phyloP scores from a whole-genome alignment of 1,140 invertebrate species.

The Anoplolepis gracilipes region DNA sequence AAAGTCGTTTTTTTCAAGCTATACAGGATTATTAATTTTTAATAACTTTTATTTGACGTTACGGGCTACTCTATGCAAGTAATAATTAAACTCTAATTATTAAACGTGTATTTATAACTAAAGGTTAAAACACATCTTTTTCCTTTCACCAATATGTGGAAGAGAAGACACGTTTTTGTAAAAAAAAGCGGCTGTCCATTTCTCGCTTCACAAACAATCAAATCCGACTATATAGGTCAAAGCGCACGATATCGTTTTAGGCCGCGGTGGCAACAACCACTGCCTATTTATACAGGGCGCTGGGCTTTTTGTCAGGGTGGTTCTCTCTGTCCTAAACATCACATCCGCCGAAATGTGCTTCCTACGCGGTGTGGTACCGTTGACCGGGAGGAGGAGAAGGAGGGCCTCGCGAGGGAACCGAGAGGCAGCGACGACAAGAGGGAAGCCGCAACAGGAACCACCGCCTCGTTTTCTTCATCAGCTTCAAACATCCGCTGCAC shows the following conservation, averaged over 20 bases:
- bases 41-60: too few relatives aligned
- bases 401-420: conserved; percentile 56
- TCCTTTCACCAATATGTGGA: background rate
- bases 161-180: background rate
- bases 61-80: too few relatives aligned
- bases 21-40: too few relatives aligned
- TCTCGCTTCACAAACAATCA: conserved; percentile 64
- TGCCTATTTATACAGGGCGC: conserved; percentile 76
- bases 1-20: too few relatives aligned
- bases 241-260: conserved; percentile 51
- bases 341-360: conserved; percentile 78
- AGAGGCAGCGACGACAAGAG: conserved; percentile 51
- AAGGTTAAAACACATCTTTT: background rate
- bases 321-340: conserved; percentile 77
- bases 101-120: background rate
- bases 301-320: conserved; percentile 72
- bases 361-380: conserved; percentile 44
- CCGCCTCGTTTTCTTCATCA: conserved; percentile 69
- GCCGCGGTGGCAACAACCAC: conserved; percentile 75
- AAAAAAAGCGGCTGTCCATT: background rate
- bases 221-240: conserved; percentile 66
- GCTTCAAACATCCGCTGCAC: conserved; percentile 79
- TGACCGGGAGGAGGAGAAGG: conserved; percentile 62
- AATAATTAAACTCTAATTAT: background rate
- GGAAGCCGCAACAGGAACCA: conserved; percentile 69